These are phyloP conservation scores for Trypoxylon attenuatum DNA, from an alignment of 2,888 invertebrate species.

Conservation along the genomic window DNA sequence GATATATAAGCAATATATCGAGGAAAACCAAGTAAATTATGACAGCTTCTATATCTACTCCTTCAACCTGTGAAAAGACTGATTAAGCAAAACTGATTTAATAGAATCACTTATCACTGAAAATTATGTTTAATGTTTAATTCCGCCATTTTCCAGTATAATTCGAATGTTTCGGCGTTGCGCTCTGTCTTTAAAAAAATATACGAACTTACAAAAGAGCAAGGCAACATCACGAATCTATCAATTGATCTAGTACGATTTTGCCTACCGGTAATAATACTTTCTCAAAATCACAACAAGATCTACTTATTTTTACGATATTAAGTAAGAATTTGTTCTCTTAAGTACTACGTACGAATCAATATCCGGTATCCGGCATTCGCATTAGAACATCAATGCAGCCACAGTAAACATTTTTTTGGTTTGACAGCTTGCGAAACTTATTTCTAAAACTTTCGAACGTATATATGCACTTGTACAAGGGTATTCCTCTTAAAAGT, in stretches of 20 bases:
- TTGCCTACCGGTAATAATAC: constrained; percentile 37
- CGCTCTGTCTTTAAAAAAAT: not conserved
- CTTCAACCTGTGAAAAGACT: constrained; percentile 17
- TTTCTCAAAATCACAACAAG: constrained; percentile 38
- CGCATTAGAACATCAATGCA: constrained; percentile 20
- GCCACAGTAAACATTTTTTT: constrained; percentile 13
- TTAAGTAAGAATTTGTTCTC: constrained; percentile 14
- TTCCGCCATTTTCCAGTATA: no score
- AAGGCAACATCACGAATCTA: constrained; percentile 2
- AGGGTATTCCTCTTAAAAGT: not conserved
- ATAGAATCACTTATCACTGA: constrained; percentile 31
- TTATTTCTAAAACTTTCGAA: constrained; percentile 27
- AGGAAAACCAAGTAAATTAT: constrained; percentile 22
- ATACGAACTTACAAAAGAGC: not conserved
- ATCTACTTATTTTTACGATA: constrained; percentile 19
- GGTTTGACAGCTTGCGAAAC: constrained; percentile 9
- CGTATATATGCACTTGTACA: constrained; percentile 1
- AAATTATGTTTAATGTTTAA: constrained; percentile 58
- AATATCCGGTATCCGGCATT: constrained; percentile 12
- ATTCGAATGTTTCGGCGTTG: constrained; percentile 14
- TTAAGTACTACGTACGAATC: constrained; percentile 22
- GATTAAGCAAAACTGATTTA: constrained; percentile 17
- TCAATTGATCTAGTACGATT: constrained; percentile 8
- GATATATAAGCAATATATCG: constrained; percentile 5
- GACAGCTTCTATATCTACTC: constrained; percentile 24